A percentile compares a stretch with the other conserved stretches of the same genome.
Evolutionary conservation across 2,797 vertebrate species (phyloP).

Genomic region (Nannoperca obscura): DNA sequence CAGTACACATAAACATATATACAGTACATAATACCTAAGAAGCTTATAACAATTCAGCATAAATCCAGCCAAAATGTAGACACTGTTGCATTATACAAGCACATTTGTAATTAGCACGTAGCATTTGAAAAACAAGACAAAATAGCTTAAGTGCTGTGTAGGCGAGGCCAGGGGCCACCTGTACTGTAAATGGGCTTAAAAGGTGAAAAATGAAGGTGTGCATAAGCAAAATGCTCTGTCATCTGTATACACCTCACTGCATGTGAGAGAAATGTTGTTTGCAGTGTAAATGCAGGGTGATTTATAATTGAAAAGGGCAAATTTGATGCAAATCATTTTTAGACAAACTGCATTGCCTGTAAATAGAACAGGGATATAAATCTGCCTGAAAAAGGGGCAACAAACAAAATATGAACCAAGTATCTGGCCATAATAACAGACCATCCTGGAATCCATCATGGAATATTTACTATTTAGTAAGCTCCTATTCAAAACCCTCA

Average conservation of each 20-base stretch:
- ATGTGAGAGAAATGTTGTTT: constrained; percentile 31
- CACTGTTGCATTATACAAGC: constrained; percentile 24
- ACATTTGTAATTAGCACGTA: constrained; percentile 63
- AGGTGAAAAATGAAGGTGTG: constrained; percentile 66
- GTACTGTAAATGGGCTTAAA: constrained; percentile 59
- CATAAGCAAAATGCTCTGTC: constrained; percentile 40
- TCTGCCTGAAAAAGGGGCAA: constrained; percentile 19
- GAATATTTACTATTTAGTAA: background rate
- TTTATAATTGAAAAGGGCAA: constrained; percentile 45
- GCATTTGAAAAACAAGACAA: constrained; percentile 66
- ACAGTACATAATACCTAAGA: constrained; percentile 1
- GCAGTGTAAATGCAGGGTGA: constrained; percentile 34
- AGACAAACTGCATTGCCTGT: background rate
- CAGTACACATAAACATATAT: background rate
- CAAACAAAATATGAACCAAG: constrained; percentile 15
- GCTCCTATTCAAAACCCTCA: constrained; percentile 21
- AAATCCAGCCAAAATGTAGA: constrained; percentile 16
- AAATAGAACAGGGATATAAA: constrained; percentile 2
- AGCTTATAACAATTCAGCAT: constrained; percentile 9
- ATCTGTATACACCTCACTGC: constrained; percentile 6
- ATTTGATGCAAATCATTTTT: constrained; percentile 28
- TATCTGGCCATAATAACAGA: background rate
- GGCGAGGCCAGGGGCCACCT: constrained; percentile 61
- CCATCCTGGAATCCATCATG: too few species aligned
- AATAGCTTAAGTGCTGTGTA: constrained; percentile 66